phyloP scores from a whole-genome alignment of 2,797 vertebrate genomes.

The Oreochromis grahami region DNA sequence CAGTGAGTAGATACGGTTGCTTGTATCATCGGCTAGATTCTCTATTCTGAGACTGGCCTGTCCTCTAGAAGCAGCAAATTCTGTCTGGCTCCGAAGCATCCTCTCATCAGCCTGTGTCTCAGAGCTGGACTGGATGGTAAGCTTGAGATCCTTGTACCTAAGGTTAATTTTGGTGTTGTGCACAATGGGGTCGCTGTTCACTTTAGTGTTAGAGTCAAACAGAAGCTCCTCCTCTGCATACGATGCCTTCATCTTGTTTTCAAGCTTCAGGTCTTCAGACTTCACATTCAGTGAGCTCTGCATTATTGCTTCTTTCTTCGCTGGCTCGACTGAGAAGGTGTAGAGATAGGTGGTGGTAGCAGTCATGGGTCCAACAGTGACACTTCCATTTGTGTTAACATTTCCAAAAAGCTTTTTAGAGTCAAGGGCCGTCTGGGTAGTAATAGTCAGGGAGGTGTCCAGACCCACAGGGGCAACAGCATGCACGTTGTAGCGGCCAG shows the following conservation, averaged over 20 bases:
- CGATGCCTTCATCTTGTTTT: slow-evolving; percentile 78
- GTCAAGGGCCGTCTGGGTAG: slow-evolving; percentile 65
- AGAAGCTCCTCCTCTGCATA: slow-evolving; percentile 68
- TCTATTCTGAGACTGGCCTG: slow-evolving; percentile 79
- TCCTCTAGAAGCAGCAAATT: slow-evolving; percentile 74
- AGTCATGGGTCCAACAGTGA: slow-evolving; percentile 73
- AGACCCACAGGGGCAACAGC: slow-evolving; percentile 75
- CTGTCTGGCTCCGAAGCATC: slow-evolving; percentile 77
- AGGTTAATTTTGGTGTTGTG: slow-evolving; percentile 79
- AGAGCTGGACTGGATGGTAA: slow-evolving; percentile 82
- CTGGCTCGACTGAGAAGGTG: slow-evolving; percentile 69
- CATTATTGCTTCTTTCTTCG: slow-evolving; percentile 66
- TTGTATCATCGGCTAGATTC: slow-evolving; percentile 77
- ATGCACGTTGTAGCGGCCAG: slow-evolving; percentile 69
- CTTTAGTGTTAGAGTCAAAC: slow-evolving; percentile 78
- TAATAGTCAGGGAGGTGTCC: slow-evolving; percentile 74
- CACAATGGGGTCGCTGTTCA: slow-evolving; percentile 76
- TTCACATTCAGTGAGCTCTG: slow-evolving; percentile 81
- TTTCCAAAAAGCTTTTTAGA: slow-evolving; percentile 72
- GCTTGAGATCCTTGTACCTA: slow-evolving; percentile 78
- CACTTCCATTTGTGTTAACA: slow-evolving; percentile 74
- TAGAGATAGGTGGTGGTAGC: slow-evolving; percentile 74
- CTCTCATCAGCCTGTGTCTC: slow-evolving; percentile 75
- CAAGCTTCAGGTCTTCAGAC: slow-evolving; percentile 77
- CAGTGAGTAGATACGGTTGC: slow-evolving; percentile 74